A percentile compares a stretch with the other conserved stretches of the same genome.
These are phyloP conservation scores for Zonitis immaculata DNA, from an alignment of 2,888 invertebrate genomes.

Conservation along the genomic window DNA sequence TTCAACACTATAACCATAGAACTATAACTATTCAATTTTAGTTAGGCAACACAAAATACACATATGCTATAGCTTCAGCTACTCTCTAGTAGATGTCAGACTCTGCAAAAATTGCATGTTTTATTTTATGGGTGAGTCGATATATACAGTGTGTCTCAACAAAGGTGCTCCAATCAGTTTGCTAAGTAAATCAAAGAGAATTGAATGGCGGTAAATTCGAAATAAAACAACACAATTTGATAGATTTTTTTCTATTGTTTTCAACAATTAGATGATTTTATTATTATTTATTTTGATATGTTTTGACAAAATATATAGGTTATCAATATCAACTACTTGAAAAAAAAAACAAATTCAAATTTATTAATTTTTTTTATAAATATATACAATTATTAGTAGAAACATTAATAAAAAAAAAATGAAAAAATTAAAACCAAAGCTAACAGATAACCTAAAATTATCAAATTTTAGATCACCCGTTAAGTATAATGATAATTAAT, in stretches of 20 bases:
- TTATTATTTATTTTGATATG: slow-evolving; percentile 38
- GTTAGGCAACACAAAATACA: too few species aligned
- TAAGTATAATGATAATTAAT: too few species aligned
- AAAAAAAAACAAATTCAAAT: slow-evolving; percentile 30
- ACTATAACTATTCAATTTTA: too few species aligned
- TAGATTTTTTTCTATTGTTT: slow-evolving; percentile 14
- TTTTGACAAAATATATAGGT: slow-evolving; percentile 44
- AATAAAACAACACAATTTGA: background rate
- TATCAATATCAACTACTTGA: slow-evolving; percentile 33
- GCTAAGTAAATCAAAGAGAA: too few species aligned
- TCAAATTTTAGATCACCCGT: background rate
- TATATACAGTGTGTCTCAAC: too few species aligned
- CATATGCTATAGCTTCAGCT: too few species aligned
- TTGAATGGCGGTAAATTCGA: background rate
- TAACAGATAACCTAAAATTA: background rate
- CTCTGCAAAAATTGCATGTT: too few species aligned
- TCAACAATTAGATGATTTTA: slow-evolving; percentile 25
- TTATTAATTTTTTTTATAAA: slow-evolving; percentile 28
- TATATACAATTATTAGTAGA: slow-evolving; percentile 8
- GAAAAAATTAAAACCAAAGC: slow-evolving; percentile 10
- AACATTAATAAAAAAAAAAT: slow-evolving; percentile 20
- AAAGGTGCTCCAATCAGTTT: too few species aligned
- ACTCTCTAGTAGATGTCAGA: too few species aligned
- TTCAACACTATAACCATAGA: too few species aligned
- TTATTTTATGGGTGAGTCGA: too few species aligned